These are phyloP conservation scores for Fistularia tabacaria DNA, from an alignment of 2,797 vertebrate species.

Conservation along the genomic window DNA sequence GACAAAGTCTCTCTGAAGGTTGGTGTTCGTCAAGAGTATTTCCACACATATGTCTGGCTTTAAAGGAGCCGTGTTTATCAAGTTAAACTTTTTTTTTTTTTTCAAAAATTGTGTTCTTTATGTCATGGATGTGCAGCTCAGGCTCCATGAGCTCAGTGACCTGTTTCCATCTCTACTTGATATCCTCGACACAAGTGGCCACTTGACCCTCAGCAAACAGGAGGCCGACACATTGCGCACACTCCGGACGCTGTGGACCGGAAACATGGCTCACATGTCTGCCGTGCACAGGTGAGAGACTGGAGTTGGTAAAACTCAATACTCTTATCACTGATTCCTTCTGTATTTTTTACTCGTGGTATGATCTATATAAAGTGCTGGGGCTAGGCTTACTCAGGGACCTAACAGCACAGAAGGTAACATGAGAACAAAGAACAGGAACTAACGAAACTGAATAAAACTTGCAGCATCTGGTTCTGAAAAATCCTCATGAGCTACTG, in stretches of 20 bases:
- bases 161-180: conserved; percentile 74
- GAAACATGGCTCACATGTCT: conserved; percentile 62
- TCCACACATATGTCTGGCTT: background rate
- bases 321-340: too few relatives aligned
- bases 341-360: too few relatives aligned
- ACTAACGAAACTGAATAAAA: too few relatives aligned
- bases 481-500: too few relatives aligned
- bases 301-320: background rate
- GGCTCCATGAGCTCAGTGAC: conserved; percentile 70
- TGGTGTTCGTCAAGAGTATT: background rate
- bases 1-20: conserved; percentile 61
- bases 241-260: conserved; percentile 75
- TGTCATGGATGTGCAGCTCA: conserved; percentile 54
- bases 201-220: conserved; percentile 59
- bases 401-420: too few relatives aligned
- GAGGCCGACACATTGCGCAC: conserved; percentile 70
- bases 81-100: background rate
- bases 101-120: background rate
- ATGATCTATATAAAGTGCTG: too few relatives aligned
- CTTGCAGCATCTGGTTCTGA: too few relatives aligned
- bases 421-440: too few relatives aligned
- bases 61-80: background rate
- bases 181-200: conserved; percentile 75
- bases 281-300: conserved; percentile 76
- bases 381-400: too few relatives aligned